phyloP scores from a whole-genome alignment of 2,888 invertebrate genomes.

The Hyposoter dolosus region DNA sequence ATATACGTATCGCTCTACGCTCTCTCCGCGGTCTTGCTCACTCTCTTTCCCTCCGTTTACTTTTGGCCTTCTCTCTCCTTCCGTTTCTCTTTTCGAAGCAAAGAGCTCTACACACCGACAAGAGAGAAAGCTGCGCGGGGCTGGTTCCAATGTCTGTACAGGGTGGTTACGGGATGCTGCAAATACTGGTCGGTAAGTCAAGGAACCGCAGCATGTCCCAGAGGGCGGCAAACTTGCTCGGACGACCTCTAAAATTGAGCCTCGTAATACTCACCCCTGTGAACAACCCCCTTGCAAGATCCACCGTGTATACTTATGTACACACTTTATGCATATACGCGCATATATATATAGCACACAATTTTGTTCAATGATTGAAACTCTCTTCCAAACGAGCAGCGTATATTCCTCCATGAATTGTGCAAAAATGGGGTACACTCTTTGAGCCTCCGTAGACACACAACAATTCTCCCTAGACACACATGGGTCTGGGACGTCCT shows the following conservation, averaged over 20 bases:
- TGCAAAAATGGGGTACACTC: background rate
- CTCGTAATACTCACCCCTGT: constrained; percentile 41
- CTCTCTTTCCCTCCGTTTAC: background rate
- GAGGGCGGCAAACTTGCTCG: constrained; percentile 61
- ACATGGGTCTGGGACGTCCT: too few relatives aligned
- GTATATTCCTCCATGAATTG: background rate
- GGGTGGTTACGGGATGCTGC: constrained; percentile 59
- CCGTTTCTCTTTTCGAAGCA: background rate
- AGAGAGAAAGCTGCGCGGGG: constrained; percentile 2
- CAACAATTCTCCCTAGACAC: too few relatives aligned
- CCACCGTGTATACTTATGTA: background rate
- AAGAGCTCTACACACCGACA: constrained; percentile 1
- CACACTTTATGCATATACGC: background rate
- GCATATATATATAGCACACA: background rate
- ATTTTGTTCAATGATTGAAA: background rate
- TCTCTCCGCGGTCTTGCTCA: background rate
- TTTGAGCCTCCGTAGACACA: too few relatives aligned
- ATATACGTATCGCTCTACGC: constrained; percentile 11
- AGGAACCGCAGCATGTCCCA: constrained; percentile 67
- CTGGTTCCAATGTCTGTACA: constrained; percentile 37
- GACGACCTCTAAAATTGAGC: constrained; percentile 50
- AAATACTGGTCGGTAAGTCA: constrained; percentile 67
- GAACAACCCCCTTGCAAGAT: background rate
- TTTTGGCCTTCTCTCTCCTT: background rate
- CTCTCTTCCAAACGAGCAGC: background rate